Percentiles rank a stretch among this genome's conserved stretches.
Conservation (phyloP, 1,140 invertebrate species). For the Lepidurus couesii region DNA sequence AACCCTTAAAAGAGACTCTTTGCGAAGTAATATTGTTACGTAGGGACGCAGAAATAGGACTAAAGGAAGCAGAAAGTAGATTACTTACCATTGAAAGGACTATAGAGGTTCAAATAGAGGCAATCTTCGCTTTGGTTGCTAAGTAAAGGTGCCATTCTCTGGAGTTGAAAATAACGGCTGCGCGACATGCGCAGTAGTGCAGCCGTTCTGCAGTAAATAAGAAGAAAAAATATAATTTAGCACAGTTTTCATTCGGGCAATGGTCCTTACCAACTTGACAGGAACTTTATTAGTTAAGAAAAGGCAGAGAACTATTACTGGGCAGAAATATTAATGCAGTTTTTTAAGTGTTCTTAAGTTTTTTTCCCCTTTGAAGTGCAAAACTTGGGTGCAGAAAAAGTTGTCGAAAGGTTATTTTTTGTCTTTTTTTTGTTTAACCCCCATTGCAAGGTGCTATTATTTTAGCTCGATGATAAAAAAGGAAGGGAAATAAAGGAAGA, state of each 20-base stretch:
- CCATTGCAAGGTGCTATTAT: too few relatives aligned
- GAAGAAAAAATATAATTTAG: not conserved
- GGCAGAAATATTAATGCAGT: too few relatives aligned
- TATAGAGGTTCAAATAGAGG: conserved; percentile 91
- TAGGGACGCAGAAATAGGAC: not conserved
- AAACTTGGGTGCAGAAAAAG: too few relatives aligned
- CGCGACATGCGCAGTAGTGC: conserved; percentile 77
- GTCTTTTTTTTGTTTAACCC: not conserved
- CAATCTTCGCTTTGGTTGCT: conserved; percentile 94
- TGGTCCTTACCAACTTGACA: too few relatives aligned
- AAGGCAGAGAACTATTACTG: too few relatives aligned
- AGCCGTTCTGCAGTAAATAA: conserved; percentile 48
- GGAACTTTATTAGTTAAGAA: too few relatives aligned
- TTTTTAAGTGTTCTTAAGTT: too few relatives aligned
- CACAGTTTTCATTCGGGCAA: too few relatives aligned
- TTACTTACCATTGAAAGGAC: conserved; percentile 75
- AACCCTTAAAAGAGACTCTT: not conserved
- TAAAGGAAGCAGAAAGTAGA: conserved; percentile 5
- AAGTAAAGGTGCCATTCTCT: conserved; percentile 71
- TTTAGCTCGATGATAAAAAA: not conserved
- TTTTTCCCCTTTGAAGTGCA: too few relatives aligned
- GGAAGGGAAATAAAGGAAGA: not conserved
- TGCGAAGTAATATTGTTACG: not conserved
- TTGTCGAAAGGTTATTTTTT: not conserved
- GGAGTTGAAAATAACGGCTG: conserved; percentile 78